Percentiles rank a stretch among this genome's conserved stretches.
phyloP scores from a whole-genome alignment of 2,113 vertebrate genomes.

The Aleadryas rufinucha region DNA sequence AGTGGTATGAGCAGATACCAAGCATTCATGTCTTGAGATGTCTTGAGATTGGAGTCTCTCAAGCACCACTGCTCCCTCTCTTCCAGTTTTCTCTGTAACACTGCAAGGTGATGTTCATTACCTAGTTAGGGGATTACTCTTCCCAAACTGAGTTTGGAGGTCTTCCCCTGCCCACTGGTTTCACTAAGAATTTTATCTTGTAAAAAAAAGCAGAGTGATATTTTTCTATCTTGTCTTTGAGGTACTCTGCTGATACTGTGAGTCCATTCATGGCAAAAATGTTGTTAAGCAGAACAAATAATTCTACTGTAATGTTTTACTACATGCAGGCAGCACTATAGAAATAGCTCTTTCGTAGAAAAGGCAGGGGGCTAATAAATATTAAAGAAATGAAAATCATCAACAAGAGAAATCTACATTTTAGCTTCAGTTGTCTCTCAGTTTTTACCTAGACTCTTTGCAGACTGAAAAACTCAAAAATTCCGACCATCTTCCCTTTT shows the following conservation, averaged over 20 bases:
- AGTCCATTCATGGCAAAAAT: neutral
- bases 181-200: neutral
- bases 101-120: neutral
- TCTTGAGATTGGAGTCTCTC: neutral
- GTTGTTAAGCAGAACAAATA: neutral
- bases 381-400: neutral
- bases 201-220: neutral
- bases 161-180: neutral
- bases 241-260: fast-evolving
- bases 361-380: neutral
- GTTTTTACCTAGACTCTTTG: neutral
- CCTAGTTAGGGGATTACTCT: neutral
- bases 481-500: neutral
- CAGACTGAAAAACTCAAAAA: neutral
- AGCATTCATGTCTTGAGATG: neutral
- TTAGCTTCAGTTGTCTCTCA: neutral
- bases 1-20: neutral
- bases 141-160: neutral
- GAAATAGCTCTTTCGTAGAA: neutral
- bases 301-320: neutral
- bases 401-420: neutral
- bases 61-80: fast-evolving
- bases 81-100: neutral
- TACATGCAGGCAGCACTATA: neutral
- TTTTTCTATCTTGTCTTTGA: neutral